Evolutionary conservation across 2,797 vertebrate species (phyloP), one percentile per base, ranked within the genome.

Genomic region (Darevskia nairensis): DNA sequence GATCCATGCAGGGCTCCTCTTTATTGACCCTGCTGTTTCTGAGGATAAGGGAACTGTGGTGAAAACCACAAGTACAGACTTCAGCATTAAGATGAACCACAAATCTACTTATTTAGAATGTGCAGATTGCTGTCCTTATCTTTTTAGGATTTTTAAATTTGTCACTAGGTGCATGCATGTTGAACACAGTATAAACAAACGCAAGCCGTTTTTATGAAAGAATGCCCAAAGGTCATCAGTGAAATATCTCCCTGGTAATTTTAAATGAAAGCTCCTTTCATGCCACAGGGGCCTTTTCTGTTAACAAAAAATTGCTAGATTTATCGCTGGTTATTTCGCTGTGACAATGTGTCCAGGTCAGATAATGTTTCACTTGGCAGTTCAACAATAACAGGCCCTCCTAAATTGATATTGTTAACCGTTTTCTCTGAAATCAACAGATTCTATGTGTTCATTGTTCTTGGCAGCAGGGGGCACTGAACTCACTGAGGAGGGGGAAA

Each of bases 391-490:
- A 3, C 41, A 41, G 69, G 8, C 6, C 19, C 66, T 11, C 8
- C 64, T 11, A 59, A 6, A 71, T 44, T 64, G 21, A 41, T 86
- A 61, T 46, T 85, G 61, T 66, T 86, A 82, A 6, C 3, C 27
- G 68, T 61, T 82, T 81, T 41, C 78, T 77, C 68, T 71, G 39
- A 71, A 81, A 75, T 74, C 80, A 68, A 72, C 64, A 84, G 44
- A 55, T 85, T 80, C 78, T 79, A 44, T 64, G 9, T 2, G 1
- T 66, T 76, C 86, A 88, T 46, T 72, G 27, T 64, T 81, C 88
- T 85, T 32, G 85, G 44, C 96, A 95, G 93, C 10, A 96, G 96
- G 87, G 94, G 96, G 95, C 96, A 95, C 93, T 86, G 83, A 89
- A 92, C 75, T 46, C 89, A 39, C 66, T 35, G 2, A 84, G 13